Conservation (phyloP, 2,888 invertebrate genomes). For the Ferdinandea cuprea region DNA sequence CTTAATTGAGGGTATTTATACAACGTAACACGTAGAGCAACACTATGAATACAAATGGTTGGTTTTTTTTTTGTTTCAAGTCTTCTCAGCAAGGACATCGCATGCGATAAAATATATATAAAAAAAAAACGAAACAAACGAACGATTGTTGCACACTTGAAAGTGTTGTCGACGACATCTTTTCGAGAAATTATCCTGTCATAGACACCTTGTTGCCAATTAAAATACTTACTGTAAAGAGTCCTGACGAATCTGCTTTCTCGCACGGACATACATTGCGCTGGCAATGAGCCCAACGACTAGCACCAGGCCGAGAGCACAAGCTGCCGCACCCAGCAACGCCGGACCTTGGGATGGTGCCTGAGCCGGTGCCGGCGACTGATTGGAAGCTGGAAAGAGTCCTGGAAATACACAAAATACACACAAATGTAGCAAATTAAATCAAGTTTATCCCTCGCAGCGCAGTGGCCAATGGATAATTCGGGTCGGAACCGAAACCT, state of each 20-base stretch:
- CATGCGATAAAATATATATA: too few relatives aligned
- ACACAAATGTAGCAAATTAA: constrained; percentile 51
- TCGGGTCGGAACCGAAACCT: constrained; percentile 61
- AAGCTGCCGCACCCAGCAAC: constrained; percentile 91
- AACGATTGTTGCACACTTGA: constrained; percentile 43
- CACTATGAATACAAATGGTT: constrained; percentile 67
- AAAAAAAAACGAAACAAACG: neutral
- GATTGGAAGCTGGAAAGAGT: constrained; percentile 87
- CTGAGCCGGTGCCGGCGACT: constrained; percentile 88
- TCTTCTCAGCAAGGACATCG: neutral
- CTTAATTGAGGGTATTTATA: constrained; percentile 73
- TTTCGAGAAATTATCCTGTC: constrained; percentile 44
- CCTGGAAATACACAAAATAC: constrained; percentile 76
- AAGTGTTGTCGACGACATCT: constrained; percentile 38
- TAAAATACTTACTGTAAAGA: constrained; percentile 81
- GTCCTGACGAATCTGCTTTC: constrained; percentile 82
- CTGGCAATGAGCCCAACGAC: constrained; percentile 82
- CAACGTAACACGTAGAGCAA: constrained; percentile 68
- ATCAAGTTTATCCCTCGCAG: constrained; percentile 50
- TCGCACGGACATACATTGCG: constrained; percentile 83
- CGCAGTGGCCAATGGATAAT: constrained; percentile 24
- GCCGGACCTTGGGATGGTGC: constrained; percentile 87
- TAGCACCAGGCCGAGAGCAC: constrained; percentile 86
- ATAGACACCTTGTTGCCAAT: constrained; percentile 61
- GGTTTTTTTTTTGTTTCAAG: constrained; percentile 16